A percentile compares a stretch with the other conserved stretches of the same genome.
phyloP scores from a whole-genome alignment of 2,888 invertebrate species.

The Apotomis capreana region DNA sequence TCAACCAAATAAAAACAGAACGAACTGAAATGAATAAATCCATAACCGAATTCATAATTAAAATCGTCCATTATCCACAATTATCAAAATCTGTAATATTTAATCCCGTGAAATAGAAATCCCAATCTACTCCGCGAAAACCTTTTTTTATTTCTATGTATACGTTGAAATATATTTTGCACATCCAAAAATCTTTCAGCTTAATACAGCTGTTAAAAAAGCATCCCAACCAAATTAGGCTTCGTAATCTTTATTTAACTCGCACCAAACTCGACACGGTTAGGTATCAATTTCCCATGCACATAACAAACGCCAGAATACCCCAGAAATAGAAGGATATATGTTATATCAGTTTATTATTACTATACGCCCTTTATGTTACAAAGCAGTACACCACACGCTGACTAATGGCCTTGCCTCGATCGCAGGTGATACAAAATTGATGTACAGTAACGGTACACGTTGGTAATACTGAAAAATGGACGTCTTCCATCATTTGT shows the following conservation, averaged over 20 bases:
- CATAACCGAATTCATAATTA: too few species aligned
- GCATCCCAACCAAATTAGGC: background rate
- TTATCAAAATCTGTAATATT: too few species aligned
- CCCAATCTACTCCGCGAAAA: too few species aligned
- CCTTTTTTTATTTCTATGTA: too few species aligned
- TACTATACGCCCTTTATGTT: background rate
- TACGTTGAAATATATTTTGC: too few species aligned
- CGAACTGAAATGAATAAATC: too few species aligned
- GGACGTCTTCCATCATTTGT: constrained; percentile 52
- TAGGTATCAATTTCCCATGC: constrained; percentile 35
- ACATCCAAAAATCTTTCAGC: too few species aligned
- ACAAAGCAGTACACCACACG: constrained; percentile 10
- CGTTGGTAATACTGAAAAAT: constrained; percentile 51
- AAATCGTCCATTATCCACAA: too few species aligned
- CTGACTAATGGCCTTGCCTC: constrained; percentile 51
- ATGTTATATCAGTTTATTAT: background rate
- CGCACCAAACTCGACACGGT: constrained; percentile 9
- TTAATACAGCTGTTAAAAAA: background rate
- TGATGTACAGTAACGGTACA: constrained; percentile 52
- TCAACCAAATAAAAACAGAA: too few species aligned
- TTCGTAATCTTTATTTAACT: background rate
- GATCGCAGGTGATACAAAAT: constrained; percentile 56
- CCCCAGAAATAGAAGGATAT: background rate
- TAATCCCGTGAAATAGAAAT: too few species aligned
- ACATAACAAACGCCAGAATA: constrained; percentile 18